Percentiles rank a stretch among this genome's conserved stretches.
Conservation (phyloP, 2,797 vertebrate genomes). For the Poeciliopsis infans region DNA sequence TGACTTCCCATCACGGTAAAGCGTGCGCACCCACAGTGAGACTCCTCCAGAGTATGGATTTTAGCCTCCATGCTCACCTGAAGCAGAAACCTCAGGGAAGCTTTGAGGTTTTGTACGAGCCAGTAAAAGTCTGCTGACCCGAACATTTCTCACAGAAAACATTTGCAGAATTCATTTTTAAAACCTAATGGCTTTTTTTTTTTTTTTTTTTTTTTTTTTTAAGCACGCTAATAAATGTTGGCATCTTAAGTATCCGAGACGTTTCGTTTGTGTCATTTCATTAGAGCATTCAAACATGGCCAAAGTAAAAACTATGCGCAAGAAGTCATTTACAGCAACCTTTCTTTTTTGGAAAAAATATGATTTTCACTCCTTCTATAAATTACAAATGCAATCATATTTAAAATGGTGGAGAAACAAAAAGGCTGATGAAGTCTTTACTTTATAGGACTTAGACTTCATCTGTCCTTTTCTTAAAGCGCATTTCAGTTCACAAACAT, state of each 20-base stretch:
- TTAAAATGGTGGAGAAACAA: background rate
- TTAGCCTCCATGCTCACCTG: slow-evolving; percentile 14
- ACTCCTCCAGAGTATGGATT: slow-evolving; percentile 56
- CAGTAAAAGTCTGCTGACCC: background rate
- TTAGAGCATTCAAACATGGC: background rate
- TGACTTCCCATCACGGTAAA: slow-evolving; percentile 28
- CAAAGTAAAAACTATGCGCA: background rate
- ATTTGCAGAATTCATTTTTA: background rate
- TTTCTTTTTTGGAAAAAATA: background rate
- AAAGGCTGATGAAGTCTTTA: background rate
- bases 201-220: background rate
- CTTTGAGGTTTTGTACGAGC: background rate
- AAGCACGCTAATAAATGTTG: background rate
- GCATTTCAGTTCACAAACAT: background rate
- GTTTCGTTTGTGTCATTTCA: background rate
- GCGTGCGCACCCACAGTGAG: slow-evolving; percentile 15
- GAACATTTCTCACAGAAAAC: background rate
- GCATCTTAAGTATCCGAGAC: background rate
- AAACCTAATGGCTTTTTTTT: background rate
- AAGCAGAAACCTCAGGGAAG: slow-evolving; percentile 8
- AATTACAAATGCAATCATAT: background rate
- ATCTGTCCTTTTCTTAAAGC: background rate
- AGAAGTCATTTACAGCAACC: background rate
- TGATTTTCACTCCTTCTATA: background rate
- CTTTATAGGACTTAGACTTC: background rate